Conservation (phyloP, 2,888 invertebrate genomes). For the Crepidodera aurea region DNA sequence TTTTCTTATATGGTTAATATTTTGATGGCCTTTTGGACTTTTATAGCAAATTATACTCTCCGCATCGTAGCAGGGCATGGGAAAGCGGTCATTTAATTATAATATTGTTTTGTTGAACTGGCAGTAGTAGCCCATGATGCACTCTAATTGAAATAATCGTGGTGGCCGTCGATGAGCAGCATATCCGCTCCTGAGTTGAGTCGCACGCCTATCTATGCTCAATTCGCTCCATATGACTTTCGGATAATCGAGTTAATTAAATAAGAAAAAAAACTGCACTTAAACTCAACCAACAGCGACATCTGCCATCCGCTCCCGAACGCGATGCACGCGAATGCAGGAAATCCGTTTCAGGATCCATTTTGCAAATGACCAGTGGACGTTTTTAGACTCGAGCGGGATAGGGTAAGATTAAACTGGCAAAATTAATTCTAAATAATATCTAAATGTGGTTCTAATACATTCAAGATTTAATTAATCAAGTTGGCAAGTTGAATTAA, state of each 20-base stretch:
- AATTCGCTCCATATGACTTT: constrained; percentile 38
- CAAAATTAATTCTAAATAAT: background rate
- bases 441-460: too few relatives aligned
- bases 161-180: constrained; percentile 16
- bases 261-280: constrained; percentile 37
- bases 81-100: constrained; percentile 42
- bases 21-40: too few relatives aligned
- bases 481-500: too few relatives aligned
- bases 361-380: constrained; percentile 12
- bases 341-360: constrained; percentile 28
- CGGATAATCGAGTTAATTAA: constrained; percentile 34
- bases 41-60: too few relatives aligned
- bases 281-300: constrained; percentile 11
- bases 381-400: background rate
- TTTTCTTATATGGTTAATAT: too few relatives aligned
- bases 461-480: too few relatives aligned
- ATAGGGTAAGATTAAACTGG: too few relatives aligned
- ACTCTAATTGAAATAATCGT: constrained; percentile 51
- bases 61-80: constrained; percentile 28
- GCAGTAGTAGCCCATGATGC: constrained; percentile 43
- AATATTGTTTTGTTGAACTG: constrained; percentile 31
- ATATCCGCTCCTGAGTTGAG: constrained; percentile 51
- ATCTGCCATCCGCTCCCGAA: constrained; percentile 25
- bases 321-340: background rate
- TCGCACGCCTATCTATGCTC: constrained; percentile 47